Percentiles rank a stretch among this genome's conserved stretches.
phyloP scores from a whole-genome alignment of 2,113 vertebrate species.

The Acrocephalus kingi region DNA sequence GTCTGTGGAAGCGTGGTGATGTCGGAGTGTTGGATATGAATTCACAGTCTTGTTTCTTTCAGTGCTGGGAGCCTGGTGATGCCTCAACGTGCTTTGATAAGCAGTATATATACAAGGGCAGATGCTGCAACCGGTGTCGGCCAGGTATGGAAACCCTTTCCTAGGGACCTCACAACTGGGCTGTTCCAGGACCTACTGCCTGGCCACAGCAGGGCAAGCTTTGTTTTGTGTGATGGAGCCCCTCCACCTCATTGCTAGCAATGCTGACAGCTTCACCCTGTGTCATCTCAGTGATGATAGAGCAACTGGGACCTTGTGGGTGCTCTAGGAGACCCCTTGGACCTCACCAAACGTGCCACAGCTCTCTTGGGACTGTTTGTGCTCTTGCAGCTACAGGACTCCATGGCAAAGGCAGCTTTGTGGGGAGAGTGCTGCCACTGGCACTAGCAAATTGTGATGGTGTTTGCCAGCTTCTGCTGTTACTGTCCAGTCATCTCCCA shows the following conservation, averaged over 20 bases:
- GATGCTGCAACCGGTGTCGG: conserved; percentile 52
- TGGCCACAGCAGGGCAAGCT: fast-evolving
- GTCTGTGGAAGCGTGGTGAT: fast-evolving
- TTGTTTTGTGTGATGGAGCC: fast-evolving
- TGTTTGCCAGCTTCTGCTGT: neutral
- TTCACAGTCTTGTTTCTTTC: neutral
- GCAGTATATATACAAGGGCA: neutral
- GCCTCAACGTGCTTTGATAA: neutral
- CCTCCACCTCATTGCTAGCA: neutral
- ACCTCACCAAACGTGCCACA: neutral
- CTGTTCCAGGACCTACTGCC: neutral
- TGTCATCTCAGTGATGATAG: neutral
- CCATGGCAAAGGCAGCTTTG: neutral
- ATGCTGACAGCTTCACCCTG: neutral
- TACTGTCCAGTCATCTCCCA: neutral
- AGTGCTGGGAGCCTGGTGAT: neutral
- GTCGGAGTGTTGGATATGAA: fast-evolving
- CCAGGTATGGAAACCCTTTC: conserved; percentile 45
- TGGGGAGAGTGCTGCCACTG: neutral
- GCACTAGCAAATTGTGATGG: neutral
- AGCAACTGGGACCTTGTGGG: neutral
- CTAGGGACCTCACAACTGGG: too few species aligned
- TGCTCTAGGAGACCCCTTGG: neutral
- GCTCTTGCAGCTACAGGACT: neutral
- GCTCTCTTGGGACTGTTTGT: neutral